Evolutionary conservation across 1,140 invertebrate genomes (phyloP), one percentile per base, ranked within the genome.

Genomic region (Sweltsa coloradensis): DNA sequence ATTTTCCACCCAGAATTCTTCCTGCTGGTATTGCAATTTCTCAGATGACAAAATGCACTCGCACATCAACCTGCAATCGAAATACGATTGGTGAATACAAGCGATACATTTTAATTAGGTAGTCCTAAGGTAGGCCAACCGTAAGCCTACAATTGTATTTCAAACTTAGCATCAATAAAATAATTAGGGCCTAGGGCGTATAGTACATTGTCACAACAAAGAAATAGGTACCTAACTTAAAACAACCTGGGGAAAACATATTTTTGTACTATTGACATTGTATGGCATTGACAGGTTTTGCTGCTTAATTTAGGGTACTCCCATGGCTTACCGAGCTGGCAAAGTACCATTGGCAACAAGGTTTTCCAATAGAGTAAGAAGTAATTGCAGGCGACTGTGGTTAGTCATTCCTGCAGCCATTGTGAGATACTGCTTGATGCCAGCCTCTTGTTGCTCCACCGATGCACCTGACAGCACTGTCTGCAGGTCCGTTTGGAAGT

Each of bases 1-100:
- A 60, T 81, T 84, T 60, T 84, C 80, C 11, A 87, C 79, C 92
- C 89, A 95, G 68, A 88, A 89, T 48, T 84, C 78, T 56, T 78
- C 72, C 60, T 87, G 79, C 44, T 79, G 72, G 60, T 84, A 83
- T 13, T 74, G 68, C 7, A 95, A 67, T 60, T 85, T 84, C 23
- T 92, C 86, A 67, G 76, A 83, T 26, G 70, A 75, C 40, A 93
- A 67, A 31, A 93, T 79, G 53, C 78, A 78, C 58, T 94, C 89
- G 66, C 89, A 92, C 0, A 92, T 76, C 59, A 85, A 67, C 63
- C 87, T 89, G 51, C 41, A 76, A 70, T n/a, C n/a, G n/a, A n/a
- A n/a, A n/a, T n/a, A n/a, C n/a, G n/a, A n/a, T n/a, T n/a, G n/a
- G n/a, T 50, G 46, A 47, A 51, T 55, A 41, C 27, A 29, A 51